Conservation (phyloP, 2,113 vertebrate species). For the Dunckerocampus dactyliophorus region DNA sequence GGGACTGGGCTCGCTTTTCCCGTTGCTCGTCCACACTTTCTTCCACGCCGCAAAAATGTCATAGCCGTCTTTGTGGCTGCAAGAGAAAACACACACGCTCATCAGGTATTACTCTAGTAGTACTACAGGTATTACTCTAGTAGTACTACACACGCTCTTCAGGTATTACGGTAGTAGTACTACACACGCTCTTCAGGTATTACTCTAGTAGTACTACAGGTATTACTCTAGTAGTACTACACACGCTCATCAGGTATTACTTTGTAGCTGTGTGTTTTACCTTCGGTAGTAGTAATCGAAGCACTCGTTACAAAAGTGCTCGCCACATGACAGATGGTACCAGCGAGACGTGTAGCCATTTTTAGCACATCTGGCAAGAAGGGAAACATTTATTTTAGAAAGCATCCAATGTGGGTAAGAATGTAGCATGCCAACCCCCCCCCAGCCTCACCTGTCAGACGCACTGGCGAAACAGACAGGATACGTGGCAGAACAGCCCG, state of each 20-base stretch:
- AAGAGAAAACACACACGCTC: too few relatives aligned
- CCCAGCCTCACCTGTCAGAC: constrained; percentile 82
- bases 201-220: too few relatives aligned
- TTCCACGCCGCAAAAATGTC: constrained; percentile 91
- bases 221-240: not conserved
- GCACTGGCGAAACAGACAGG: constrained; percentile 97
- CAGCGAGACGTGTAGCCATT: constrained; percentile 97
- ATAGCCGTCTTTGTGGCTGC: constrained; percentile 96
- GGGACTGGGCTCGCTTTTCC: constrained; percentile 94
- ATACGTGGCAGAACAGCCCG: constrained; percentile 88
- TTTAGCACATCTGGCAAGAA: constrained; percentile 85
- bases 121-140: not conserved
- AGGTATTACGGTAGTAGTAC: constrained; percentile 83
- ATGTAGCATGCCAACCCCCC: not conserved
- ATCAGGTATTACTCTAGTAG: too few relatives aligned
- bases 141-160: not conserved
- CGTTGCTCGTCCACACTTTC: constrained; percentile 94
- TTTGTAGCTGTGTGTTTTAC: constrained; percentile 56
- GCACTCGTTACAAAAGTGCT: constrained; percentile 98
- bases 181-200: too few relatives aligned
- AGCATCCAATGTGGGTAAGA: not conserved
- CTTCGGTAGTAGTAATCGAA: constrained; percentile 98
- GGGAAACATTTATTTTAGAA: not conserved
- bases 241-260: not conserved
- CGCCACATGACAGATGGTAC: constrained; percentile 97